These are phyloP conservation scores for Taenaris catops DNA, from an alignment of 2,888 invertebrate species.

Conservation along the genomic window DNA sequence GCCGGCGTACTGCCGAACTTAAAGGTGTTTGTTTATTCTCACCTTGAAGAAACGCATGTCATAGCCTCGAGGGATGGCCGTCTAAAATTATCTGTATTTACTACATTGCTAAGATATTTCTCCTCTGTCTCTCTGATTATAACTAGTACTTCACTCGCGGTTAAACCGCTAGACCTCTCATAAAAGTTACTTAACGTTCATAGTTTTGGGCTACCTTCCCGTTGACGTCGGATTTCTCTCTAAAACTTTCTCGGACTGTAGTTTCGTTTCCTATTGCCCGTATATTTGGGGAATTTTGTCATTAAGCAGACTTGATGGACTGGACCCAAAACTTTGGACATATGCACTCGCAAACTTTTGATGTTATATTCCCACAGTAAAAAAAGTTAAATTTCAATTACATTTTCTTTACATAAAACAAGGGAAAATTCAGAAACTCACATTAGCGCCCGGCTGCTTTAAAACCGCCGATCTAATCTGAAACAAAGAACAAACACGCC, in stretches of 20 bases:
- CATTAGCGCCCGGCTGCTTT: conserved; percentile 75
- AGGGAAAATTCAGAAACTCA: conserved; percentile 70
- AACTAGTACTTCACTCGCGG: conserved; percentile 61
- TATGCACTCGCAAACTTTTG: conserved; percentile 34
- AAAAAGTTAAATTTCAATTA: conserved; percentile 52
- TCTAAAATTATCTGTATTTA: too few species aligned
- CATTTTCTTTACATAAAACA: conserved; percentile 54
- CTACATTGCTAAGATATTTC: too few species aligned
- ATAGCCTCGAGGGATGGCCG: too few species aligned
- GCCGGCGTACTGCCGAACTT: too few species aligned
- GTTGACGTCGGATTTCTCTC: conserved; percentile 58
- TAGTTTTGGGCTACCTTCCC: conserved; percentile 57
- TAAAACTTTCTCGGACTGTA: conserved; percentile 48
- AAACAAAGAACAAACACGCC: conserved; percentile 79
- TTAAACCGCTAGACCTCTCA: conserved; percentile 66
- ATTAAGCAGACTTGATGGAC: conserved; percentile 31
- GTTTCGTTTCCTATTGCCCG: conserved; percentile 44
- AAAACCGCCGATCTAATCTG: conserved; percentile 76
- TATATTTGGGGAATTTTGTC: conserved; percentile 33
- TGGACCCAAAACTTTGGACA: conserved; percentile 48
- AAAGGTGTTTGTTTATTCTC: too few species aligned
- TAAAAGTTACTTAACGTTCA: conserved; percentile 75
- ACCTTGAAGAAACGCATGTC: too few species aligned
- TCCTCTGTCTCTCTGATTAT: conserved; percentile 1
- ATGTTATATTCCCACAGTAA: conserved; percentile 16